Evolutionary conservation across 2,888 invertebrate species (phyloP).

Genomic region (Nudaria mundana): DNA sequence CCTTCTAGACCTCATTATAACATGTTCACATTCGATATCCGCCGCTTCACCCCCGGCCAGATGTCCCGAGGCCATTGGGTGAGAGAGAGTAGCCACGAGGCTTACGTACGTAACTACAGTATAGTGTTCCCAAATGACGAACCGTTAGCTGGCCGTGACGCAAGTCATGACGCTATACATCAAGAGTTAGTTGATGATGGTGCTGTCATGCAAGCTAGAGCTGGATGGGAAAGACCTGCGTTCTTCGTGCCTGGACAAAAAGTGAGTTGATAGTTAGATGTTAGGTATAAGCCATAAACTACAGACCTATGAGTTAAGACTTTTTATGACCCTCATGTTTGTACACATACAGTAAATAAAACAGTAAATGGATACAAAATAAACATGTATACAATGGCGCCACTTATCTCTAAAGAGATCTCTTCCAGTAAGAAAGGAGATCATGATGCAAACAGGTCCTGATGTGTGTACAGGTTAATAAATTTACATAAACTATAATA

Average conservation of each 20-base stretch:
- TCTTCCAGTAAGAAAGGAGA: too few species aligned
- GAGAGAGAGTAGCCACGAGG: constrained; percentile 91
- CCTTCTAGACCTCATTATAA: constrained; percentile 87
- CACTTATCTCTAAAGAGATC: too few species aligned
- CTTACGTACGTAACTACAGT: constrained; percentile 92
- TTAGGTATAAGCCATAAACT: too few species aligned
- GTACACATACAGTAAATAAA: too few species aligned
- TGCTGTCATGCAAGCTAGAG: constrained; percentile 93
- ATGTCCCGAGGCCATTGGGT: constrained; percentile 87
- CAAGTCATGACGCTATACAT: constrained; percentile 69
- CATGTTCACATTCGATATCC: constrained; percentile 93
- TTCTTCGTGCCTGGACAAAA: constrained; percentile 84
- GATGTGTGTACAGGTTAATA: too few species aligned
- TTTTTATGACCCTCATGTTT: too few species aligned
- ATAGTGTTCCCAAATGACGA: constrained; percentile 91
- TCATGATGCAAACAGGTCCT: too few species aligned
- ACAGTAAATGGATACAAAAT: too few species aligned
- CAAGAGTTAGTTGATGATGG: constrained; percentile 86
- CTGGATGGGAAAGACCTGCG: constrained; percentile 94
- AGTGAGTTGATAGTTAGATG: constrained; percentile 28
- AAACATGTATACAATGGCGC: too few species aligned
- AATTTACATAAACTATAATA: too few species aligned
- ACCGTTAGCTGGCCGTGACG: constrained; percentile 87
- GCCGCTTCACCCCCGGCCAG: constrained; percentile 89
- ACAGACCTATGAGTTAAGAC: too few species aligned